These are phyloP conservation scores for Papilio dardanus DNA, from an alignment of 1,140 invertebrate genomes.

Conservation along the genomic window DNA sequence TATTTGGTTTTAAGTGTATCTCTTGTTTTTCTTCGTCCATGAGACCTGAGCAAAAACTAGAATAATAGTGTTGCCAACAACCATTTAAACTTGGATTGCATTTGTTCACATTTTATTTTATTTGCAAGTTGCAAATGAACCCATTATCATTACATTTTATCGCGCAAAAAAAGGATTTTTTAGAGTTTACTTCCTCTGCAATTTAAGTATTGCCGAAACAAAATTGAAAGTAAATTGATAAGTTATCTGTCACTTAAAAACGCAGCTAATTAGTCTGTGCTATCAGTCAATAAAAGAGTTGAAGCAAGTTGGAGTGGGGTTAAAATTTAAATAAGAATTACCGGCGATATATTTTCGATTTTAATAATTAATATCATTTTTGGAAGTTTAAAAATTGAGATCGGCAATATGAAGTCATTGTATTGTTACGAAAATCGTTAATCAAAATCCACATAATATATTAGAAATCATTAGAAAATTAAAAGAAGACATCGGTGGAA, in stretches of 20 bases:
- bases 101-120: no score
- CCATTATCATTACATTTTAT: no score
- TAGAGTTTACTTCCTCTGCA: no score
- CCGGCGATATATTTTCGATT: neutral
- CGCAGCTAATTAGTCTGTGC: neutral
- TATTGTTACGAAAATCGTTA: neutral
- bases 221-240: neutral
- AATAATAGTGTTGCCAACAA: no score
- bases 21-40: no score
- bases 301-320: neutral
- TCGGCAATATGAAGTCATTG: neutral
- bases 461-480: neutral
- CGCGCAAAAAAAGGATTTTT: no score
- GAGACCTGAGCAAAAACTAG: no score
- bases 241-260: neutral
- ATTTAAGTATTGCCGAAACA: no score
- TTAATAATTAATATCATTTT: neutral
- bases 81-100: no score
- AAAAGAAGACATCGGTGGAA: neutral
- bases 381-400: neutral
- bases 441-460: neutral
- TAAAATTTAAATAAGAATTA: neutral
- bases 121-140: no score
- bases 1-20: no score
- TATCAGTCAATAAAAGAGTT: neutral